Base-by-base conservation (phyloP, 2,888 invertebrate species). In the Nemoura dubitans region DNA sequence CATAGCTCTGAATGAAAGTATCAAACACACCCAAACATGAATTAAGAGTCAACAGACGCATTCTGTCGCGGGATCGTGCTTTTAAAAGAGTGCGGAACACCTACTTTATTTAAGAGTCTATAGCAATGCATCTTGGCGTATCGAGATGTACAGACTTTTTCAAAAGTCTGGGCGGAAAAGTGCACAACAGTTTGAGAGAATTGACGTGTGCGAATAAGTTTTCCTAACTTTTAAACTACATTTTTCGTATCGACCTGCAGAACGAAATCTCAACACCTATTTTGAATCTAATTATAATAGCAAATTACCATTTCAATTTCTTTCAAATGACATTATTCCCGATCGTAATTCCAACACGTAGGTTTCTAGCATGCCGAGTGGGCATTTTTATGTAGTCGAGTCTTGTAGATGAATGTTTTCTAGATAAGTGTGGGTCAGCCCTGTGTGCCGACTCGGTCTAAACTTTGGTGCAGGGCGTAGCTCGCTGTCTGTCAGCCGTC, bases 401-500 rank as follows among this genome's bases (percentile, higher is more conserved):
- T 30, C 76, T n/a, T 84, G 84, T 76, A 42, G 83, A 83, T 83
- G 83, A 83, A 83, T 83, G 84, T 84, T 76, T 42, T 59, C 28
- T 14, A 84, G 84, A 84, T 84, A 84, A 84, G 84, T 84, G 84
- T 76, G 84, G 84, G 84, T 84, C 84, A 84, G 59, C 28, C 27
- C 1, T 21, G 21, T 36, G 5, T 10, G 10, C 36, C 36, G 21
- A 21, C 21, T 10, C 25, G 26, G 78, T 10, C 6, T n/a, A 25
- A 30, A 81, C 16, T 28, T 81, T 81, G 81, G 81, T 81, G 5
- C 26, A 25, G 84, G 84, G 84, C 84, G 84, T 84, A 43, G 84
- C 5, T 81, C 3, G 3, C 29, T 5, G 81, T 84, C 27, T 84
- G n/a, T 84, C 83, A 25, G 83, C 59, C n/a, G n/a, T n/a, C n/a